Percentiles rank a stretch among this genome's conserved stretches.
These are phyloP conservation scores for Cyanoramphus novaezelandiae DNA, from an alignment of 2,113 vertebrate species.

Conservation along the genomic window DNA sequence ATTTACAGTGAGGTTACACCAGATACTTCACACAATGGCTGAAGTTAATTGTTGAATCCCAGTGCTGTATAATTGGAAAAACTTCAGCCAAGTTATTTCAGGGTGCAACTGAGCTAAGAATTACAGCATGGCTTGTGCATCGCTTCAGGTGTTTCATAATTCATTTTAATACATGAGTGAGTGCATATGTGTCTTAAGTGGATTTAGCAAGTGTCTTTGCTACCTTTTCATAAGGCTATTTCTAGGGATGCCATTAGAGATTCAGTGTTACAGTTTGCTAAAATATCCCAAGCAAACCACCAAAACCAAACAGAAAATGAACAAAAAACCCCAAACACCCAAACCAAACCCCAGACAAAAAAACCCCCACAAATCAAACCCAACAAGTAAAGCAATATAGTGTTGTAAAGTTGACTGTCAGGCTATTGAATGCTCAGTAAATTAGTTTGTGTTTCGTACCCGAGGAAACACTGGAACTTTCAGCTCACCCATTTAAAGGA, in stretches of 20 bases:
- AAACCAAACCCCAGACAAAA: not conserved
- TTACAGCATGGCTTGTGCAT: not conserved
- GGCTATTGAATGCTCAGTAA: not conserved
- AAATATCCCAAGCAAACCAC: not conserved
- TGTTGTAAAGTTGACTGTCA: not conserved
- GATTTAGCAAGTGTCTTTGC: not conserved
- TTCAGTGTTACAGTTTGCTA: not conserved
- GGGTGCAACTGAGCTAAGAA: not conserved
- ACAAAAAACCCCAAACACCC: not conserved
- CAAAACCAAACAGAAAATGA: not conserved
- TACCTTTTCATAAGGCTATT: not conserved
- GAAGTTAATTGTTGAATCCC: not conserved
- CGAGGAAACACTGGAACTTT: not conserved
- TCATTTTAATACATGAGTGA: not conserved
- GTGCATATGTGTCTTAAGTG: not conserved
- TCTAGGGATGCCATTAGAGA: not conserved
- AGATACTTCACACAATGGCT: not conserved
- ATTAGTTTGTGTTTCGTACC: not conserved
- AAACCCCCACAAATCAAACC: not conserved
- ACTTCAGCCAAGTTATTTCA: not conserved
- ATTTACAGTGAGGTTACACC: not conserved
- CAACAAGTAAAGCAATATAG: not conserved
- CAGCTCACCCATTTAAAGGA: not conserved
- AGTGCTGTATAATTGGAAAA: not conserved
- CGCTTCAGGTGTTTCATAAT: not conserved